These are phyloP conservation scores for Augochlorella aurata DNA, from an alignment of 2,888 invertebrate genomes.

Conservation along the genomic window DNA sequence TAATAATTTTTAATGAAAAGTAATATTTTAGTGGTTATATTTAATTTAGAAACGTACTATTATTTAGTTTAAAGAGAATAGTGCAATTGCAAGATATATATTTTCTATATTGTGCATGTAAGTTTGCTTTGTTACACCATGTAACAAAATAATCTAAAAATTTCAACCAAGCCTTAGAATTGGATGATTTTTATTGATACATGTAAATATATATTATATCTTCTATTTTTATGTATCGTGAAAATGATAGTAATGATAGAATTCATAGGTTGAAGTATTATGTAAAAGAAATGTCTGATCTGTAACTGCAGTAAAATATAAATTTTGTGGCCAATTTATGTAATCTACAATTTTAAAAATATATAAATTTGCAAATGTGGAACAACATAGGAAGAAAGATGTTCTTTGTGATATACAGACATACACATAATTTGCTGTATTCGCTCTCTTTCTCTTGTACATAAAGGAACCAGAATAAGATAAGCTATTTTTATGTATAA, in stretches of 20 bases:
- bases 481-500: constrained; percentile 18
- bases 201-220: constrained; percentile 16
- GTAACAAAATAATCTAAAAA: constrained; percentile 12
- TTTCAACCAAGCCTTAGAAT: not conserved
- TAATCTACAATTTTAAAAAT: constrained; percentile 43
- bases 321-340: constrained; percentile 35
- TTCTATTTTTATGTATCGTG: constrained; percentile 7
- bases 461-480: not conserved
- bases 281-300: constrained; percentile 9
- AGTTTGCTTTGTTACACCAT: not conserved
- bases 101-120: constrained; percentile 27
- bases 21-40: not conserved
- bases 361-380: constrained; percentile 34
- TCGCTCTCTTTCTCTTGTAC: not conserved
- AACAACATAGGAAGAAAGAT: constrained; percentile 34
- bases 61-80: constrained; percentile 5
- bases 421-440: not conserved
- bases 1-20: not conserved
- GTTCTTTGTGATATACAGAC: constrained; percentile 22
- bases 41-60: not conserved
- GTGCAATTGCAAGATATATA: constrained; percentile 20
- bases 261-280: constrained; percentile 1
- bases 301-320: constrained; percentile 20
- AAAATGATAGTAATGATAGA: not conserved
- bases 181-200: constrained; percentile 1